These are phyloP conservation scores for Mythimna albipuncta DNA, from an alignment of 2,888 invertebrate species.

Conservation along the genomic window DNA sequence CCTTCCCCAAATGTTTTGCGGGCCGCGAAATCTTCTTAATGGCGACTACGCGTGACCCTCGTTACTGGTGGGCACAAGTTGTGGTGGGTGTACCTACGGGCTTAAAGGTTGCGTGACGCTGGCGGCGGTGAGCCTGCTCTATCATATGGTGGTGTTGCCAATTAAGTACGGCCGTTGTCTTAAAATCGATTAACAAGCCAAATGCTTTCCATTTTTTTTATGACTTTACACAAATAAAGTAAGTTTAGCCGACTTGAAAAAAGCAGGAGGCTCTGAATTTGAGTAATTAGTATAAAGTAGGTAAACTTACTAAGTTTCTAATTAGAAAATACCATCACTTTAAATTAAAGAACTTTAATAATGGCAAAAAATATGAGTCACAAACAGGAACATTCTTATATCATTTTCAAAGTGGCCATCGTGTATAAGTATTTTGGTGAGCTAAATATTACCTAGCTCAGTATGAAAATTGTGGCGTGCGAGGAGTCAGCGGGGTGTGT, in stretches of 20 bases:
- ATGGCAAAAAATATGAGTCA: neutral
- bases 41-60: slow-evolving; percentile 15
- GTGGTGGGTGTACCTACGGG: neutral
- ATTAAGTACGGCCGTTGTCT: slow-evolving; percentile 12
- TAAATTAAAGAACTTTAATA: no score
- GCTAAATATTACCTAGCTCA: slow-evolving; percentile 6
- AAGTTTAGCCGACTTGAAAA: neutral
- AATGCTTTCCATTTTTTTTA: slow-evolving; percentile 4
- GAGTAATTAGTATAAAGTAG: neutral
- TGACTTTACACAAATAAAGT: neutral
- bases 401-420: neutral
- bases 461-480: neutral
- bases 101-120: slow-evolving; percentile 5
- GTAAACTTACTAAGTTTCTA: no score
- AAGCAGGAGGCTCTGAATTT: neutral
- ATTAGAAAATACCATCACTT: no score
- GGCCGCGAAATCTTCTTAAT: slow-evolving; percentile 25
- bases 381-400: neutral
- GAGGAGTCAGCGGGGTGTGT: neutral
- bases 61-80: neutral
- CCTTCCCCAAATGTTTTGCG: slow-evolving; percentile 4
- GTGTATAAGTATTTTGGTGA: neutral
- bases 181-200: slow-evolving; percentile 24
- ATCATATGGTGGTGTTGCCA: neutral
- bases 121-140: slow-evolving; percentile 2